A percentile compares a stretch with the other conserved stretches of the same genome.
phyloP scores from a whole-genome alignment of 2,113 vertebrate species.

The Macaca fascicularis region T2T-MFA8v1.1 NC_088391.1:58157001-58157500 shows the following conservation, averaged over 20 bases:
- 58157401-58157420: neutral
- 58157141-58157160: neutral
- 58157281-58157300: neutral
- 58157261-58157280: neutral
- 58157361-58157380: neutral
- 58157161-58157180: neutral
- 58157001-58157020: neutral
- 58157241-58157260: neutral
- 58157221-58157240: neutral
- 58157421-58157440: neutral
- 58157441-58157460: neutral
- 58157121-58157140: neutral
- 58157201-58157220: neutral
- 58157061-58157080: neutral
- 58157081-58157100: neutral
- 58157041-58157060: neutral
- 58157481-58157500: neutral
- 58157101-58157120: neutral
- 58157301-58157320: neutral
- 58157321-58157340: neutral
- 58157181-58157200: neutral
- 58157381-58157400: neutral
- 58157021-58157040: neutral
- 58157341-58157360: neutral
- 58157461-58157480: neutral